Conservation (phyloP, 2,888 invertebrate genomes). For the Furcula furcula region DNA sequence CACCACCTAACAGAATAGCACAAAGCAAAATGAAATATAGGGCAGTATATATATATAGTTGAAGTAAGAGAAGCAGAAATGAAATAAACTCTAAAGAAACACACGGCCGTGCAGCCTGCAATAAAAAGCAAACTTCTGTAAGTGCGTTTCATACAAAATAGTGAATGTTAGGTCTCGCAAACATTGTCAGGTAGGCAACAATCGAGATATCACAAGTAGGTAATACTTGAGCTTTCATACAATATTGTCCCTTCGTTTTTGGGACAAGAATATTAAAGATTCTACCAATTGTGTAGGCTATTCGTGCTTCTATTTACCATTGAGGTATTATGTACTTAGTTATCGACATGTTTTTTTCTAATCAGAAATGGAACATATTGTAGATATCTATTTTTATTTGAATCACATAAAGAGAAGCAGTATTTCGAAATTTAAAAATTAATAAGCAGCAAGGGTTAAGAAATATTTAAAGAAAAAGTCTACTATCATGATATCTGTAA, state of each 20-base stretch:
- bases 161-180: slow-evolving; percentile 45
- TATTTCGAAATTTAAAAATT: no score
- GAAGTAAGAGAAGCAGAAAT: slow-evolving; percentile 10
- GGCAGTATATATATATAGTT: no score
- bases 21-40: slow-evolving; percentile 10
- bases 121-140: slow-evolving; percentile 44
- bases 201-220: slow-evolving; percentile 36
- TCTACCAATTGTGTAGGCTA: slow-evolving; percentile 11
- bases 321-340: no score
- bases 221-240: slow-evolving; percentile 35
- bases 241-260: slow-evolving; percentile 16
- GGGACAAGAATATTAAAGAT: slow-evolving; percentile 24
- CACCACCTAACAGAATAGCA: no score
- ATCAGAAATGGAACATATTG: no score
- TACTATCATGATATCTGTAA: no score
- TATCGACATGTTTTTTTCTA: no score
- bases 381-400: no score
- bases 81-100: slow-evolving; percentile 26
- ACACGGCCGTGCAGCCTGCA: slow-evolving; percentile 36
- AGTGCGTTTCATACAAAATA: slow-evolving; percentile 49
- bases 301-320: no score
- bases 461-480: no score
- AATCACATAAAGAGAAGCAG: no score
- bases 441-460: no score
- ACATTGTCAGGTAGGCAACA: slow-evolving; percentile 42